Percentiles rank a stretch among this genome's conserved stretches.
phyloP scores from a whole-genome alignment of 2,113 vertebrate genomes.

The Condylura cristata region DNA sequence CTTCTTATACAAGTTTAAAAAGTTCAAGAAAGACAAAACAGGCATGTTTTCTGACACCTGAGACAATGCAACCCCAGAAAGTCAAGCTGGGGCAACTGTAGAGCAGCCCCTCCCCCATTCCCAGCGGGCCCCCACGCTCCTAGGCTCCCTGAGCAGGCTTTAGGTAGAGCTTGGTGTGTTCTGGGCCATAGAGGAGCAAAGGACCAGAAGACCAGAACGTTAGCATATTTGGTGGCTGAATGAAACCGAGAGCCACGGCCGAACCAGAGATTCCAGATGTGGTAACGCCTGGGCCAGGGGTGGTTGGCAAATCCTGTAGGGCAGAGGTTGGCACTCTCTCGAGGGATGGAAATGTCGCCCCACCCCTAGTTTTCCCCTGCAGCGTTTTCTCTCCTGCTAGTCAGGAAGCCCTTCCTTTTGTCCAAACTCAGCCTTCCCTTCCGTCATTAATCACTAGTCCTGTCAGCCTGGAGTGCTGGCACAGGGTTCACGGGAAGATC shows the following conservation, averaged over 20 bases:
- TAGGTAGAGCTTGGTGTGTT: not conserved
- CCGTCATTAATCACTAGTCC: not conserved
- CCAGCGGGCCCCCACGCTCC: not conserved
- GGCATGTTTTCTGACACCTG: not conserved
- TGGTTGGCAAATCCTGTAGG: not conserved
- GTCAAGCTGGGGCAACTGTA: not conserved
- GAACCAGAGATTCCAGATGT: not conserved
- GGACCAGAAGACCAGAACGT: not conserved
- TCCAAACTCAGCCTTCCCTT: not conserved
- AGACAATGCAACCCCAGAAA: fast-evolving
- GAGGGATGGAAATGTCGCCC: not conserved
- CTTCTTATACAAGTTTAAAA: not conserved
- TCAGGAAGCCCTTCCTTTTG: not conserved
- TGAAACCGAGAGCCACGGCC: not conserved
- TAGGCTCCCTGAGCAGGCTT: not conserved
- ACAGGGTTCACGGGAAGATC: not conserved
- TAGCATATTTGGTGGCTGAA: not conserved
- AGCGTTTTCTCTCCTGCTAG: not conserved
- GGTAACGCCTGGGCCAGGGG: not conserved
- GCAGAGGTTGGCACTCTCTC: not conserved
- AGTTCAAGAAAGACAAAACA: not conserved
- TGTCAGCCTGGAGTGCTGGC: not conserved
- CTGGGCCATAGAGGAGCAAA: slow-evolving; percentile 23
- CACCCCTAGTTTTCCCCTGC: not conserved
- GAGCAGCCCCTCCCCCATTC: not conserved